A percentile compares a stretch with the other conserved stretches of the same genome.
phyloP scores from a whole-genome alignment of 2,797 vertebrate species.

The Oreochromis grahami region DNA sequence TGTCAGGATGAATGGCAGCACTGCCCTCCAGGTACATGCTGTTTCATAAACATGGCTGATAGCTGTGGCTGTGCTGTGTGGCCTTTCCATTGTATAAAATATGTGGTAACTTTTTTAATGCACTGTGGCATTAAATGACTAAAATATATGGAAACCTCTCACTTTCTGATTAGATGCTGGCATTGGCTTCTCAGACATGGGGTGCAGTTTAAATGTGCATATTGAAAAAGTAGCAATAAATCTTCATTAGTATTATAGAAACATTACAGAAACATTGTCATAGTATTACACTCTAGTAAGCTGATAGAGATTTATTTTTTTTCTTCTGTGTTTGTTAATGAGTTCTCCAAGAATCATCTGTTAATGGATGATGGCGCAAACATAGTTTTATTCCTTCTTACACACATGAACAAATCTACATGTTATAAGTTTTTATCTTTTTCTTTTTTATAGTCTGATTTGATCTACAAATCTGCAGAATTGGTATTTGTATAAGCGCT shows the following conservation, averaged over 20 bases:
- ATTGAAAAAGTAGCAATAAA: neutral
- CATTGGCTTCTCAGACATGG: neutral
- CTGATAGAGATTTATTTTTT: neutral
- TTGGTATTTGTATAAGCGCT: neutral
- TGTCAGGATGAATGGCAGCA: constrained; percentile 45
- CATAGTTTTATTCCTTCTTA: neutral
- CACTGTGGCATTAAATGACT: neutral
- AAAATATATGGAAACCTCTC: neutral
- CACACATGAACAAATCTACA: neutral
- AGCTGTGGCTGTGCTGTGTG: constrained; percentile 29
- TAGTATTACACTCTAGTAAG: neutral
- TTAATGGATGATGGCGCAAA: neutral
- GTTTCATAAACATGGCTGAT: constrained; percentile 48
- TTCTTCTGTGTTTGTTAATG: neutral
- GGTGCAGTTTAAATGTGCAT: neutral
- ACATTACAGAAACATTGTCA: neutral
- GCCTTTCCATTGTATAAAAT: constrained; percentile 5
- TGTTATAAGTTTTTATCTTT: neutral
- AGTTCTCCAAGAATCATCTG: neutral
- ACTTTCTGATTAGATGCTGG: neutral
- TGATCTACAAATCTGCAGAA: neutral
- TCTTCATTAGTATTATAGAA: neutral
- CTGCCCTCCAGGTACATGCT: constrained; percentile 47
- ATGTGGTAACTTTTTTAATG: neutral
- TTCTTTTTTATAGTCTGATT: neutral